phyloP scores from a whole-genome alignment of 2,888 invertebrate genomes.

The Crossocerus cetratus region DNA sequence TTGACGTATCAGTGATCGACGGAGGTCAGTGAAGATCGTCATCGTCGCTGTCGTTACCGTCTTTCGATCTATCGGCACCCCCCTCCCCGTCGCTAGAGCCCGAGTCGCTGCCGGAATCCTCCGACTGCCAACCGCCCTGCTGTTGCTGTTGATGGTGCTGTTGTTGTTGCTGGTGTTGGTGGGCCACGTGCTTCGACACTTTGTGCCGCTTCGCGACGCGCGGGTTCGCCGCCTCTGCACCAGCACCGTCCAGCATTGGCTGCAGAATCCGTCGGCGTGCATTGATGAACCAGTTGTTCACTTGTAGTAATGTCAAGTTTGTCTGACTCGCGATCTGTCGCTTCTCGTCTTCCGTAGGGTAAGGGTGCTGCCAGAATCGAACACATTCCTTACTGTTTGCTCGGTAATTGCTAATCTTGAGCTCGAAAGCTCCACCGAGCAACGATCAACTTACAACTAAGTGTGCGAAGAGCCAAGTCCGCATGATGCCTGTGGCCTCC shows the following conservation, averaged over 20 bases:
- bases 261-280: slow-evolving; percentile 93
- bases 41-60: slow-evolving; percentile 74
- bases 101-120: slow-evolving; percentile 74
- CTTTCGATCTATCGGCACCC: slow-evolving; percentile 70
- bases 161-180: slow-evolving; percentile 67
- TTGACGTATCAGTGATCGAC: slow-evolving; percentile 67
- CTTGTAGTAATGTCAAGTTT: slow-evolving; percentile 91
- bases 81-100: slow-evolving; percentile 74
- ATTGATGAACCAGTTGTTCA: slow-evolving; percentile 97
- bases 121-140: slow-evolving; percentile 72
- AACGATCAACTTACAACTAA: slow-evolving; percentile 85
- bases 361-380: slow-evolving; percentile 92
- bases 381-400: neutral
- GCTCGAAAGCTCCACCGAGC: no score
- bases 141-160: slow-evolving; percentile 62
- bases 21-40: slow-evolving; percentile 76
- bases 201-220: slow-evolving; percentile 75
- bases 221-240: slow-evolving; percentile 73
- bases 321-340: slow-evolving; percentile 93
- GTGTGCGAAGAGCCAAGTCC: slow-evolving; percentile 97
- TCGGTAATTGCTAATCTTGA: neutral
- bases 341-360: slow-evolving; percentile 97
- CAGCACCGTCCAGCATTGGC: slow-evolving; percentile 91
- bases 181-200: slow-evolving; percentile 77
- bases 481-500: slow-evolving; percentile 96